phyloP scores from a whole-genome alignment of 1,140 invertebrate genomes.

The Nilaparvata lugens region DNA sequence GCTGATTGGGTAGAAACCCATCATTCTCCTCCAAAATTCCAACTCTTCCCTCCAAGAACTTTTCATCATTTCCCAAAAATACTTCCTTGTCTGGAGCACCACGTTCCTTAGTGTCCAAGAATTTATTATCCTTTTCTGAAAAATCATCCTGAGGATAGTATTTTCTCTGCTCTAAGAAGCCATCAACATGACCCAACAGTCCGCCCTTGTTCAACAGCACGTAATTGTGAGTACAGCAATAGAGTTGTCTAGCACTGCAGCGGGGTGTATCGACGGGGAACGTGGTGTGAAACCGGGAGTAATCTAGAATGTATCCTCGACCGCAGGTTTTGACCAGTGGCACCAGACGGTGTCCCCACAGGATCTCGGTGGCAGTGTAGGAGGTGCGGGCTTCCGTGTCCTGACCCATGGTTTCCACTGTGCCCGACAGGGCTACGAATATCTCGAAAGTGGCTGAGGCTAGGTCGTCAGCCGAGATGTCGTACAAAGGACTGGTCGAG shows the following conservation, averaged over 20 bases:
- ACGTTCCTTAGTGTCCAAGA: too few species aligned
- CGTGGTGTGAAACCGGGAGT: slow-evolving; percentile 84
- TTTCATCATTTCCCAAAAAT: too few species aligned
- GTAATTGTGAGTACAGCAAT: neutral
- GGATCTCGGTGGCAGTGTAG: slow-evolving; percentile 71
- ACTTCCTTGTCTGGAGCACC: too few species aligned
- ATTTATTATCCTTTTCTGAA: too few species aligned
- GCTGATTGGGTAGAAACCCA: too few species aligned
- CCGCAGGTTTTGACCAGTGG: slow-evolving; percentile 50
- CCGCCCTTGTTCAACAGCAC: neutral
- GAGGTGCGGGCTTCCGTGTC: slow-evolving; percentile 64
- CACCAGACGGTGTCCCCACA: slow-evolving; percentile 76
- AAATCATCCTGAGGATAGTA: too few species aligned
- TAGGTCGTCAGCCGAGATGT: slow-evolving; percentile 45
- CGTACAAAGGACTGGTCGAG: slow-evolving; percentile 45
- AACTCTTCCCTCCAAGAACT: too few species aligned
- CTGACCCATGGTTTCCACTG: slow-evolving; percentile 66
- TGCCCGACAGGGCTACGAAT: slow-evolving; percentile 73
- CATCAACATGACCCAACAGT: neutral
- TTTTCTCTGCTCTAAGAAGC: too few species aligned
- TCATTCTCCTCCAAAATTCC: too few species aligned
- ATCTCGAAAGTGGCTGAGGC: slow-evolving; percentile 69
- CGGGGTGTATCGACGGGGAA: slow-evolving; percentile 81
- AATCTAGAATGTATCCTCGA: slow-evolving; percentile 81
- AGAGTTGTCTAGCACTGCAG: slow-evolving; percentile 76